These are phyloP conservation scores for Anabacerthia variegaticeps DNA, from an alignment of 2,797 vertebrate genomes.

Conservation along the genomic window DNA sequence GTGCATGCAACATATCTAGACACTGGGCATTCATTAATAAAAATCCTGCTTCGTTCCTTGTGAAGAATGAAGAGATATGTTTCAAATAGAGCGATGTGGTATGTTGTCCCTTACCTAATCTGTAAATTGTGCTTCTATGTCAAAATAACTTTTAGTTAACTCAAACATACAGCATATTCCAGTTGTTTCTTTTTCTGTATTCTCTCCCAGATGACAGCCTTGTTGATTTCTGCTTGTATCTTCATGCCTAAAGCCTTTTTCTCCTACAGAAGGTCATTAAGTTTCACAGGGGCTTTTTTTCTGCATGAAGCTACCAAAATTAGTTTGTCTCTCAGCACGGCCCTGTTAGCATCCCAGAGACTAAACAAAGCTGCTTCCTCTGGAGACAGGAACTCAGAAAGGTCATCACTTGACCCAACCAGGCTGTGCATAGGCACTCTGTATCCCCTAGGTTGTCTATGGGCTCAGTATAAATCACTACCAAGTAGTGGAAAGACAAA, in stretches of 20 bases:
- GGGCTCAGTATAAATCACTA: not conserved
- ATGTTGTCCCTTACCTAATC: not conserved
- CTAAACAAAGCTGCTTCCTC: slow-evolving; percentile 28
- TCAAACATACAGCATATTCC: not conserved
- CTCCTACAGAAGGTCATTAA: slow-evolving; percentile 43
- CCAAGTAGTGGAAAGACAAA: not conserved
- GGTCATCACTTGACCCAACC: slow-evolving; percentile 3
- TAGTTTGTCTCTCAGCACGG: not conserved
- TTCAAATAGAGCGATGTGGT: not conserved
- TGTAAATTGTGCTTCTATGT: not conserved
- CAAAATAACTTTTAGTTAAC: slow-evolving; percentile 33
- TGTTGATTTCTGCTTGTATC: slow-evolving; percentile 37
- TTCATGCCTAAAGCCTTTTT: slow-evolving; percentile 59
- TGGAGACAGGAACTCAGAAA: slow-evolving; percentile 22
- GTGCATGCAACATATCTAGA: not conserved
- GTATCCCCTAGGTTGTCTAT: not conserved
- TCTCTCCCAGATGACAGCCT: slow-evolving; percentile 28
- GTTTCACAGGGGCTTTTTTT: slow-evolving; percentile 16
- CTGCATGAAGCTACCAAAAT: slow-evolving; percentile 38
- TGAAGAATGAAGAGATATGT: not conserved
- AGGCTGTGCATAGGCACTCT: not conserved
- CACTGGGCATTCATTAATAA: not conserved
- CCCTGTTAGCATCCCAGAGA: not conserved
- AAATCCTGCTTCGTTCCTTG: not conserved
- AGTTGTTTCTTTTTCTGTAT: not conserved